Evolutionary conservation across 2,113 vertebrate genomes (phyloP).

Genomic region (Carassius auratus): DNA sequence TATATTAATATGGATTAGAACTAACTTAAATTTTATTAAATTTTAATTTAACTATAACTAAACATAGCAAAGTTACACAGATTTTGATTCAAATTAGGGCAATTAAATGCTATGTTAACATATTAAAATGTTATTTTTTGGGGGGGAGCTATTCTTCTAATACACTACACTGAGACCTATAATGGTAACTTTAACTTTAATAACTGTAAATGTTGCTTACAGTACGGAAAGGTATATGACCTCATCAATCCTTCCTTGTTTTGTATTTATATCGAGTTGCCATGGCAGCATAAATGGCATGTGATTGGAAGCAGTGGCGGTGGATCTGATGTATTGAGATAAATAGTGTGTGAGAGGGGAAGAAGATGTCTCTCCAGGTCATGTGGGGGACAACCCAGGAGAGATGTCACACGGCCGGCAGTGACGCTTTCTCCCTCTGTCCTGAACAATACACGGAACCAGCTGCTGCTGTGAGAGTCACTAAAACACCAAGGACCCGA

Average conservation of each 20-base stretch:
- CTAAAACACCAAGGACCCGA: constrained; percentile 54
- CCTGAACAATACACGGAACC: constrained; percentile 77
- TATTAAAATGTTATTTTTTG: background rate
- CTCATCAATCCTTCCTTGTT: background rate
- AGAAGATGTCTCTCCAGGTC: constrained; percentile 45
- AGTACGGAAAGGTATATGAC: background rate
- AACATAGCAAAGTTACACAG: too few relatives aligned
- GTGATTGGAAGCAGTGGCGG: background rate
- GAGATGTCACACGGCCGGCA: constrained; percentile 62
- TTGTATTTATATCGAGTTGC: constrained; percentile 32
- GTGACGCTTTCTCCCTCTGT: constrained; percentile 61
- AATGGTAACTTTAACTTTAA: too few relatives aligned
- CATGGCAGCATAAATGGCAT: constrained; percentile 2
- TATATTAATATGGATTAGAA: background rate
- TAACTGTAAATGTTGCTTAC: background rate
- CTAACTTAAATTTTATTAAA: too few relatives aligned
- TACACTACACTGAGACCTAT: background rate
- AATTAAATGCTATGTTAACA: background rate
- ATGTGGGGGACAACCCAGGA: constrained; percentile 63
- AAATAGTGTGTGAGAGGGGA: constrained; percentile 37
- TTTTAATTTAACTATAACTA: too few relatives aligned
- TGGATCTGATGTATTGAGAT: constrained; percentile 31
- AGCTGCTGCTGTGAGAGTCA: constrained; percentile 67
- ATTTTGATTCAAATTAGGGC: background rate
- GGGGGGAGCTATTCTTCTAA: too few relatives aligned